These are phyloP conservation scores for Stercorarius parasiticus DNA, from an alignment of 2,113 vertebrate species.

Conservation along the genomic window DNA sequence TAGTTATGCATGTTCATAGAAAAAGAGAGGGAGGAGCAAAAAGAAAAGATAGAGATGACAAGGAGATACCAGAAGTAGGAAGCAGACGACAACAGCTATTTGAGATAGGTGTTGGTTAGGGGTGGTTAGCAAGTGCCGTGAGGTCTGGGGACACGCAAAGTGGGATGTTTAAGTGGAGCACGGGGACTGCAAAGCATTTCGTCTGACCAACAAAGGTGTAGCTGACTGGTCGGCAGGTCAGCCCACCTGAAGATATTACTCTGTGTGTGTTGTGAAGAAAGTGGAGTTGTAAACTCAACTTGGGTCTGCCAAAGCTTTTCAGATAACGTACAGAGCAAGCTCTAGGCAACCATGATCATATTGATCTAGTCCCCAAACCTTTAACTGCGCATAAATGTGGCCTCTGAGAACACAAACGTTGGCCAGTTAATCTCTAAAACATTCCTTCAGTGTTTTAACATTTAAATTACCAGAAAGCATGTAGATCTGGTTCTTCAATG, in stretches of 20 bases:
- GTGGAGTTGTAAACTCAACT: not conserved
- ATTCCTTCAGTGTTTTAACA: not conserved
- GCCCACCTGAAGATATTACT: not conserved
- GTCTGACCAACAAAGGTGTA: not conserved
- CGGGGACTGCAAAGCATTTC: not conserved
- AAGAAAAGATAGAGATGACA: slow-evolving; percentile 2
- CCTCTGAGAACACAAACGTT: not conserved
- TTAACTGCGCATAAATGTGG: not conserved
- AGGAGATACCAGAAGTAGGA: slow-evolving; percentile 13
- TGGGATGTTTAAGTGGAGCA: slow-evolving; percentile 12
- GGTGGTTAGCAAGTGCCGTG: not conserved
- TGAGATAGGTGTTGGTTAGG: not conserved
- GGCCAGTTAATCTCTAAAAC: not conserved
- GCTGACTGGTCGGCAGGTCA: not conserved
- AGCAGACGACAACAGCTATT: slow-evolving; percentile 6
- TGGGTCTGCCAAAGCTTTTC: not conserved
- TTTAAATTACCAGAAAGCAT: not conserved
- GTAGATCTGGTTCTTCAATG: not conserved
- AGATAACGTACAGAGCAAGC: not conserved
- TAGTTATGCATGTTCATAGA: not conserved
- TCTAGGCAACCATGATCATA: not conserved
- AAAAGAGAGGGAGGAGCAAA: not conserved
- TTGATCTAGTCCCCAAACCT: not conserved
- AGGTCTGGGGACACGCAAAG: not conserved
- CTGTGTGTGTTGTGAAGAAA: not conserved